Evolutionary conservation across 2,888 invertebrate genomes (phyloP).

Genomic region (Prosapia bicincta): DNA sequence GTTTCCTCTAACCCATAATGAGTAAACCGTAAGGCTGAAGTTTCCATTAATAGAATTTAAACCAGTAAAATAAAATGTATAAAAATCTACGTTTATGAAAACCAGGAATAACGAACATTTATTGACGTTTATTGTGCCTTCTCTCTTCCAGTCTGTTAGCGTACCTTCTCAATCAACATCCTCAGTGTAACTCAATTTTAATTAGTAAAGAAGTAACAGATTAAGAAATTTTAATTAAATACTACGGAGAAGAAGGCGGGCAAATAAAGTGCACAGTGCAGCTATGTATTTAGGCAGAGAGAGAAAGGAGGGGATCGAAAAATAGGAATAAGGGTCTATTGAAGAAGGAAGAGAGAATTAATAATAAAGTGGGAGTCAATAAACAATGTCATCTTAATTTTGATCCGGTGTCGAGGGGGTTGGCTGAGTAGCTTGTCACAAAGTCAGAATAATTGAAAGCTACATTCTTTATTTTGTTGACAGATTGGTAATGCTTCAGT

Average conservation of each 20-base stretch:
- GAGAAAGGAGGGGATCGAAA: neutral
- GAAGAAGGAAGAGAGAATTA: slow-evolving; percentile 25
- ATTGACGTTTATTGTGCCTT: too few relatives aligned
- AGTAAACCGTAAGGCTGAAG: too few relatives aligned
- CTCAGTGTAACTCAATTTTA: slow-evolving; percentile 29
- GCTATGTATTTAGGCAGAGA: neutral
- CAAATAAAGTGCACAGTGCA: neutral
- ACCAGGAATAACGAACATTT: too few relatives aligned
- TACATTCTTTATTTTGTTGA: neutral
- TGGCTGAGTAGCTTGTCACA: neutral
- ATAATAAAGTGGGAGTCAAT: slow-evolving; percentile 34
- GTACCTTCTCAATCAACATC: slow-evolving; percentile 26
- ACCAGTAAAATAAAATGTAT: too few relatives aligned
- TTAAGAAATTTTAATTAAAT: slow-evolving; percentile 31
- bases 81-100: too few relatives aligned
- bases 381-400: slow-evolving; percentile 32
- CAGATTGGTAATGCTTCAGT: neutral
- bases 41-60: too few relatives aligned
- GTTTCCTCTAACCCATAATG: too few relatives aligned
- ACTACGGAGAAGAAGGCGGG: slow-evolving; percentile 2
- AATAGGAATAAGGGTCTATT: neutral
- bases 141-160: too few relatives aligned
- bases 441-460: neutral
- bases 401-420: slow-evolving; percentile 3
- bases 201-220: slow-evolving; percentile 24